Evolutionary conservation across 2,113 vertebrate genomes (phyloP).

Genomic region (Oncorhynchus kisutch): DNA sequence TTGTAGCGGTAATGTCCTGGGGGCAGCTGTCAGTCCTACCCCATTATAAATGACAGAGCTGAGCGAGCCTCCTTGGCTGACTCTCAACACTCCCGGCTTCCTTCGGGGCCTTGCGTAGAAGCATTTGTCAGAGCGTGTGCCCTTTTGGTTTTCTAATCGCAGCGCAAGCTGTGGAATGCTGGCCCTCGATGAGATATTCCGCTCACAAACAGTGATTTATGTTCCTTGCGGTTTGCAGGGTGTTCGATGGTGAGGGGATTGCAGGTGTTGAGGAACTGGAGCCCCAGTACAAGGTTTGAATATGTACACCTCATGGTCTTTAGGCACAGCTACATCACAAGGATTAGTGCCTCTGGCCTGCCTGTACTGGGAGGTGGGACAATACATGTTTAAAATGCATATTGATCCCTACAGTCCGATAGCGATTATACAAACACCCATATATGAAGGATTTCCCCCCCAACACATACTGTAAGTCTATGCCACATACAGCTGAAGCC

Average conservation of each 20-base stretch:
- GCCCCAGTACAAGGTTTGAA: slow-evolving; percentile 71
- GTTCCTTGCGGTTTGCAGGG: slow-evolving; percentile 46
- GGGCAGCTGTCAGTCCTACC: slow-evolving; percentile 56
- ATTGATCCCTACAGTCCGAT: slow-evolving; percentile 44
- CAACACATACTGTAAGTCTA: not conserved
- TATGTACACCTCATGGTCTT: slow-evolving; percentile 69
- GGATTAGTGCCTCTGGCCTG: slow-evolving; percentile 53
- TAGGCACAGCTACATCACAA: slow-evolving; percentile 40
- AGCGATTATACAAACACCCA: slow-evolving; percentile 41
- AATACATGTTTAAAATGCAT: slow-evolving; percentile 73
- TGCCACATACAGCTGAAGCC: not conserved
- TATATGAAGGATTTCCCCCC: slow-evolving; percentile 12
- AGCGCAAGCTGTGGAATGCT: slow-evolving; percentile 56
- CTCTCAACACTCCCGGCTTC: slow-evolving; percentile 58
- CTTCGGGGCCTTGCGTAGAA: slow-evolving; percentile 57
- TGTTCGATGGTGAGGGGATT: slow-evolving; percentile 61
- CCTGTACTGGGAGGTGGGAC: slow-evolving; percentile 43
- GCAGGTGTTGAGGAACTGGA: slow-evolving; percentile 57
- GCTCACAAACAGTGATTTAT: slow-evolving; percentile 76
- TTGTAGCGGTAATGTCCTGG: slow-evolving; percentile 54
- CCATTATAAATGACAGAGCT: slow-evolving; percentile 66
- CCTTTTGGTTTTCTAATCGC: slow-evolving; percentile 73
- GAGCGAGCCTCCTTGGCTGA: slow-evolving; percentile 57
- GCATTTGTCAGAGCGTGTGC: slow-evolving; percentile 61
- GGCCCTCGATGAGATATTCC: slow-evolving; percentile 67